Evolutionary conservation across 1,140 invertebrate species (phyloP), one percentile per base, ranked within the genome.

Genomic region (Drosophila suzukii): DNA sequence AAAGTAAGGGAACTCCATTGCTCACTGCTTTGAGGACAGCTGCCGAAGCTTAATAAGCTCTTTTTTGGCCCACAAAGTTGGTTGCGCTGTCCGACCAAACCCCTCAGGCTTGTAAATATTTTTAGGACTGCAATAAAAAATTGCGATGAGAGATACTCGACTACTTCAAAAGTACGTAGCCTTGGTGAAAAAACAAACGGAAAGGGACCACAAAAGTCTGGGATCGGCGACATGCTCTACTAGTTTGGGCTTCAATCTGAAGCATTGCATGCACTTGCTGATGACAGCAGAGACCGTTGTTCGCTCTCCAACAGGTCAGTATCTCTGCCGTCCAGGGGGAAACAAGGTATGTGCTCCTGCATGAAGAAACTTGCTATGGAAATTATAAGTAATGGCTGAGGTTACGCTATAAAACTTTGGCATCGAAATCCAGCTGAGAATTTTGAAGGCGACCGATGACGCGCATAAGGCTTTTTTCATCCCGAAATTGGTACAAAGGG

Each of bases 211-310:
- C n/a, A n/a, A n/a, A n/a, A n/a, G n/a, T 27, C 24, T 7, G 89
- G 83, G n/a, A 92, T 61, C 44, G 92, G 41, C 4, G 10, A 86
- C 58, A 12, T 74, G 67, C 5, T 86, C 70, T 10, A 63, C 15
- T 8, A 68, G 20, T 46, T 72, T 65, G 32, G 90, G 78, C 39
- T 76, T 79, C 5, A 63, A 66, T 20, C 36, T 11, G 36, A 57
- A 78, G 67, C 92, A 93, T 20, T 15, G 73, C 8, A 93, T 61
- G 65, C 93, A 93, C 27, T 58, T 82, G 4, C 59, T 44, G 20
- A 86, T 73, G 57, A 78, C 44, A 15, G 65, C 58, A 55, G 66
- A 60, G 4, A 72, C 50, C 61, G 75, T 55, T 38, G 3, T 38
- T 38, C 36, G 36, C 36, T 7, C 36, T 38, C 36, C 36, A 38